These are phyloP conservation scores for Ophraella communa DNA, from an alignment of 2,888 invertebrate genomes.

Conservation along the genomic window DNA sequence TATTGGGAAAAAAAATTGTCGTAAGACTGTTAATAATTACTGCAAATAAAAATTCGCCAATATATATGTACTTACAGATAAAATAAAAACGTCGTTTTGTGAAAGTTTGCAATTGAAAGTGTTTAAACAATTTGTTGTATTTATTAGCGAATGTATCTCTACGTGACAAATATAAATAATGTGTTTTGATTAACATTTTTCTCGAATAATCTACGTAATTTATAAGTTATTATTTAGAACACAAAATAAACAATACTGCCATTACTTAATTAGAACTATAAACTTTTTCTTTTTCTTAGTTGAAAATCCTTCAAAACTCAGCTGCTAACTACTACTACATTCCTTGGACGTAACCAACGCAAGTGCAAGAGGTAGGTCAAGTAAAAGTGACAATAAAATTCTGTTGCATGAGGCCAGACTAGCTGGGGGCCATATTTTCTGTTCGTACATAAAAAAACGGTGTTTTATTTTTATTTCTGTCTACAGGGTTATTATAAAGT, in stretches of 20 bases:
- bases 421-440: neutral
- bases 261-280: too few species aligned
- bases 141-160: neutral
- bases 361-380: constrained; percentile 26
- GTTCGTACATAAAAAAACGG: neutral
- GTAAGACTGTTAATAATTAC: neutral
- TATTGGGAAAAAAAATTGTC: too few species aligned
- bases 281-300: too few species aligned
- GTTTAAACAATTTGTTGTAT: neutral
- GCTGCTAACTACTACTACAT: too few species aligned
- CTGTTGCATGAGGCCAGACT: neutral
- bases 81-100: neutral
- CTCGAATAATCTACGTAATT: too few species aligned
- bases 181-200: too few species aligned
- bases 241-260: too few species aligned
- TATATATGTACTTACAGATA: neutral
- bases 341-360: neutral
- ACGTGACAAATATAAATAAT: neutral
- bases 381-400: constrained; percentile 29
- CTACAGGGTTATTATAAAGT: too few species aligned
- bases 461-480: too few species aligned
- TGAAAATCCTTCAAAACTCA: too few species aligned
- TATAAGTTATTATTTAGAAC: too few species aligned
- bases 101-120: neutral
- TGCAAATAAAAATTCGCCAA: neutral